Evolutionary conservation across 2,888 invertebrate species (phyloP).

Genomic region (Malachius bipustulatus): DNA sequence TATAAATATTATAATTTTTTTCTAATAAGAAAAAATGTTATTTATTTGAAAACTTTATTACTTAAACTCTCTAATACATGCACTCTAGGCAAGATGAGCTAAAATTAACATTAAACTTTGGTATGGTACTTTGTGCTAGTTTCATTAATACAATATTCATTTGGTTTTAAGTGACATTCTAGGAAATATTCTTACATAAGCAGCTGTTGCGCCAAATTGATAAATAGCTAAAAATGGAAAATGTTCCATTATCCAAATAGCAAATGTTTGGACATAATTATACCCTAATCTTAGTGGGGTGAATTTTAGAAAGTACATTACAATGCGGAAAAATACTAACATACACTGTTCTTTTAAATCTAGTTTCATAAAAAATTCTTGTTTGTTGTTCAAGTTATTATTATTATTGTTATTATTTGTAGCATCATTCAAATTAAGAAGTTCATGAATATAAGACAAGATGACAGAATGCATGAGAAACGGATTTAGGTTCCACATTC

Average conservation of each 20-base stretch:
- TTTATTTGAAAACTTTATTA: too few species aligned
- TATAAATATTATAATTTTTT: too few species aligned
- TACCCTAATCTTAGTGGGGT: constrained; percentile 36
- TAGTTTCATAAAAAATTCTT: constrained; percentile 9
- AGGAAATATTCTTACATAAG: constrained; percentile 36
- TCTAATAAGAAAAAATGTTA: too few species aligned
- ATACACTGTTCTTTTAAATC: constrained; percentile 10
- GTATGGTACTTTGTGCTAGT: too few species aligned
- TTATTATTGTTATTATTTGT: constrained; percentile 16
- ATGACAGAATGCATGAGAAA: constrained; percentile 46
- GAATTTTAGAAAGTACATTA: constrained; percentile 26
- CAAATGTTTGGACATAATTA: constrained; percentile 47
- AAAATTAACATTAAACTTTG: too few species aligned
- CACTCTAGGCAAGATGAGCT: too few species aligned
- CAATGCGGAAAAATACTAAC: constrained; percentile 15
- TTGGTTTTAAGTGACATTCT: not conserved
- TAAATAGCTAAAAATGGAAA: constrained; percentile 59
- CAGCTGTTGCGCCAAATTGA: constrained; percentile 48
- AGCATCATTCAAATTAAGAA: constrained; percentile 16
- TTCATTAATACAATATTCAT: too few species aligned
- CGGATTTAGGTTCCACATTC: constrained; percentile 58
- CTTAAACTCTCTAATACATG: too few species aligned
- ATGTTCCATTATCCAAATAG: constrained; percentile 50
- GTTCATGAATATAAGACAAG: constrained; percentile 35
- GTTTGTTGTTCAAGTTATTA: constrained; percentile 8